Evolutionary conservation across 2,797 vertebrate species (phyloP), one percentile per base, ranked within the genome.

Genomic region (Microctenopoma stevenorrisi): DNA sequence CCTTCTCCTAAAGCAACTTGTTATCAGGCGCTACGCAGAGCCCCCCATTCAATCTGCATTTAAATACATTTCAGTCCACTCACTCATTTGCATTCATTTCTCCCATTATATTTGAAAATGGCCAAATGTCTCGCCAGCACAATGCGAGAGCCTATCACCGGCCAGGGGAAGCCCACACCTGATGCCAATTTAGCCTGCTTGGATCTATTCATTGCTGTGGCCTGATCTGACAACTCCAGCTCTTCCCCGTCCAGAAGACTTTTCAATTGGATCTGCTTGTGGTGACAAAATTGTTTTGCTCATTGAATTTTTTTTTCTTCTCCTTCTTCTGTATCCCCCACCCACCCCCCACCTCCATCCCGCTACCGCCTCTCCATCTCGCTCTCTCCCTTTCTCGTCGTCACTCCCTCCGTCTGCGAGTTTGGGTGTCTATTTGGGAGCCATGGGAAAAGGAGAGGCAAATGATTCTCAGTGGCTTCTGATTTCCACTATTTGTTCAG

Each of bases 401-500:
- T 72, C 78, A 26, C 89, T 86, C 80, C 58, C 82, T 89, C 87
- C 61, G 74, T 89, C 83, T 71, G 92, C 91, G 95, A 95, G 93
- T 95, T 95, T 91, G 86, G 90, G 94, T 95, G 93, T 97, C 95
- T 95, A 95, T 97, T 96, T 96, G 80, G 94, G 96, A 97, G 95
- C 97, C 98, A 96, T 99, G 98, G 97, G 98, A 99, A 99, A 98
- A 96, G 93, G 88, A 94, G 95, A 95, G 92, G 94, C 92, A 96
- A 97, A 97, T 96, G 96, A 97, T 99, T 99, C 98, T 99, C 98
- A 99, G 97, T 99, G 96, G 96, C 97, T 98, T 97, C 97, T 97
- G 96, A 98, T 99, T 98, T 99, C 96, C 96, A 97, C 96, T 98
- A 98, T 99, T 99, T 99, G 98, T 98, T 98, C 96, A 96, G 96